Conservation (phyloP, 2,797 vertebrate genomes). For the Galago senegalensis region DNA sequence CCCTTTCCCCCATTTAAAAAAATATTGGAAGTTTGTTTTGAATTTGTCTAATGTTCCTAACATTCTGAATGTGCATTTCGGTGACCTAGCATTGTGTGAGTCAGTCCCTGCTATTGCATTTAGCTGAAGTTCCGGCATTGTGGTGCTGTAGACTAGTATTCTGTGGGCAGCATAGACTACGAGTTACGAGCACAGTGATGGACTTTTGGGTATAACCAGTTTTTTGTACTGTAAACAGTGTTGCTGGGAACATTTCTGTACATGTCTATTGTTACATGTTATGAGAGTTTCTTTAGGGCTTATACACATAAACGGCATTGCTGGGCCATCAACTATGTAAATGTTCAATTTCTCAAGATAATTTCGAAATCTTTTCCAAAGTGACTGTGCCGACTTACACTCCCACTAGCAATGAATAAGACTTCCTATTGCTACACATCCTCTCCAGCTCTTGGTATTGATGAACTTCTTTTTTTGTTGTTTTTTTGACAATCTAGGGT, state of each 20-base stretch:
- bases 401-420: neutral
- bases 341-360: neutral
- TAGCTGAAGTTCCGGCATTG: rapidly evolving
- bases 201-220: too few species aligned
- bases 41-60: neutral
- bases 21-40: neutral
- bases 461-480: neutral
- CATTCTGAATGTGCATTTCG: neutral
- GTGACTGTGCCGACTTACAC: neutral
- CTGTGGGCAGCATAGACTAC: rapidly evolving
- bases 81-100: neutral
- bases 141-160: rapidly evolving
- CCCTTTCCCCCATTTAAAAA: neutral
- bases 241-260: neutral
- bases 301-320: too few species aligned
- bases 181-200: neutral
- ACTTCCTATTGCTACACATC: neutral
- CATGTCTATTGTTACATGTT: neutral
- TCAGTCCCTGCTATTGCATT: rapidly evolving
- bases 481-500: neutral
- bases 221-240: neutral
- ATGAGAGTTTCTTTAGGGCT: neutral
- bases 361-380: neutral
- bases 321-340: neutral
- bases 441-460: neutral